Conservation (phyloP, 2,113 vertebrate genomes). For the Uropsilus gracilis region DNA sequence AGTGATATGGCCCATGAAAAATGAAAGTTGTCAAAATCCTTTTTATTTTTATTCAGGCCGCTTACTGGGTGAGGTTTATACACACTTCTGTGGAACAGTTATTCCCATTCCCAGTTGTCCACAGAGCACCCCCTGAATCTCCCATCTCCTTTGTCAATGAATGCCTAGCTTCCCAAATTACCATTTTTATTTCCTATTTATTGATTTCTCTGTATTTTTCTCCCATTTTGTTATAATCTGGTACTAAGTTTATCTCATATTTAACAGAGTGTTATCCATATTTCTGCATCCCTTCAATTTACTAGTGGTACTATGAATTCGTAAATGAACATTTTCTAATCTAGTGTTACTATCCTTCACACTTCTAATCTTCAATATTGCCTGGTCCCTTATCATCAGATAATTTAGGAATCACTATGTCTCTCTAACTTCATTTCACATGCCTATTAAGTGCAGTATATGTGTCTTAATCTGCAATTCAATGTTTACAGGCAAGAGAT, state of each 20-base stretch:
- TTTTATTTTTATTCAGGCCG: neutral
- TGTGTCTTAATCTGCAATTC: neutral
- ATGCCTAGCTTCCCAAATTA: neutral
- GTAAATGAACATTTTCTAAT: neutral
- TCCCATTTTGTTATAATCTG: neutral
- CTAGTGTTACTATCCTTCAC: neutral
- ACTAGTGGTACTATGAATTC: neutral
- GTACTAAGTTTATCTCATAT: neutral
- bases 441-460: neutral
- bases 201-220: neutral
- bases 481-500: neutral
- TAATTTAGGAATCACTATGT: neutral
- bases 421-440: neutral
- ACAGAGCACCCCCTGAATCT: neutral
- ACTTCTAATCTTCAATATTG: neutral
- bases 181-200: neutral
- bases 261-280: neutral
- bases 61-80: neutral
- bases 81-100: neutral
- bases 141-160: neutral
- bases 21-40: neutral
- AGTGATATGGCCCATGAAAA: neutral
- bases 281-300: neutral
- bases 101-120: neutral
- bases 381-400: neutral